Conservation (phyloP, 2,113 vertebrate genomes). For the Panthera tigris region DNA sequence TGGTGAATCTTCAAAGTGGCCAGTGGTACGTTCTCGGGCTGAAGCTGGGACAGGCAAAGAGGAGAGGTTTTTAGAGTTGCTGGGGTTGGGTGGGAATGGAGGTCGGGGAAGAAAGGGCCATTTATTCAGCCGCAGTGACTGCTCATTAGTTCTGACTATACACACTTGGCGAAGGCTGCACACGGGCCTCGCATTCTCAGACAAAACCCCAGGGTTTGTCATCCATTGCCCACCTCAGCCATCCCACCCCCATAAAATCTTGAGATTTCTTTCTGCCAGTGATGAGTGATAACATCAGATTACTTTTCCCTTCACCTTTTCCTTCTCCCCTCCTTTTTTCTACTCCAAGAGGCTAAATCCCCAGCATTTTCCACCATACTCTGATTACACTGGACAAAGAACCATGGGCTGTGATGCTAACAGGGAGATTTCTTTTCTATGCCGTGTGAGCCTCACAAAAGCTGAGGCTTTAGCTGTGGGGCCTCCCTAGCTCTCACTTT, state of each 20-base stretch:
- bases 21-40: neutral
- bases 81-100: neutral
- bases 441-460: neutral
- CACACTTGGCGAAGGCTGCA: neutral
- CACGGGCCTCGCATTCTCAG: neutral
- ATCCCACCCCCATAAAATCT: neutral
- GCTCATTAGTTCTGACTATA: neutral
- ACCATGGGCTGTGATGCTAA: accelerated
- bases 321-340: neutral
- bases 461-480: neutral
- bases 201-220: neutral
- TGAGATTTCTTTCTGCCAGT: conserved; percentile 49
- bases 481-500: conserved; percentile 42
- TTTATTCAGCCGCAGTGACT: neutral
- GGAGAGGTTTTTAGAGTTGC: neutral
- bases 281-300: neutral
- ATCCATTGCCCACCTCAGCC: neutral
- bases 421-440: conserved; percentile 22
- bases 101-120: neutral
- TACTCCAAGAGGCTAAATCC: conserved; percentile 34
- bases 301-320: conserved; percentile 43
- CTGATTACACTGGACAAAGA: neutral
- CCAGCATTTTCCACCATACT: conserved; percentile 48
- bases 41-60: neutral
- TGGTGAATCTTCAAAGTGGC: neutral